Evolutionary conservation across 1,140 invertebrate species (phyloP).

Genomic region (Atta colombica): DNA sequence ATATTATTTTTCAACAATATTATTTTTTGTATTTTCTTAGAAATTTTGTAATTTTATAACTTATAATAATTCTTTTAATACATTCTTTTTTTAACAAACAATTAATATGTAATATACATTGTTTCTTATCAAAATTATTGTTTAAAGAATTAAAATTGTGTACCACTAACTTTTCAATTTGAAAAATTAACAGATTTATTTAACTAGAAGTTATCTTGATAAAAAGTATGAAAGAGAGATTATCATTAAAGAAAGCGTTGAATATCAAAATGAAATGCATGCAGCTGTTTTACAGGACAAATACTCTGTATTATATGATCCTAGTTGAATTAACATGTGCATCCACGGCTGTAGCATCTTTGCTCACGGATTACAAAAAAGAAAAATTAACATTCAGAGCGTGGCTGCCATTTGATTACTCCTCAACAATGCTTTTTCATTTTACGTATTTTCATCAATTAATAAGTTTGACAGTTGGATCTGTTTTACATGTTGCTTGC

Average conservation of each 20-base stretch:
- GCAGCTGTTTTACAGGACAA: constrained; percentile 27
- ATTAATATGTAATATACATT: not conserved
- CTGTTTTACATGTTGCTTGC: constrained; percentile 56
- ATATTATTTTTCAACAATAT: not conserved
- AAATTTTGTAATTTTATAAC: not conserved
- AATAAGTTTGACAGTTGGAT: constrained; percentile 20
- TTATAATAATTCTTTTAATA: not conserved
- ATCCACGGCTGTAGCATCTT: not conserved
- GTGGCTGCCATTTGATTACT: constrained; percentile 66
- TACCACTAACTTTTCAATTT: not conserved
- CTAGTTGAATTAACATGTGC: not conserved
- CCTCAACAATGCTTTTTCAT: not conserved
- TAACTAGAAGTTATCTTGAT: not conserved
- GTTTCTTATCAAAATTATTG: not conserved
- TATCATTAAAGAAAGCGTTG: not conserved
- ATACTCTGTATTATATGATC: constrained; percentile 13
- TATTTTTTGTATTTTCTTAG: not conserved
- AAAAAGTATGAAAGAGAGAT: not conserved
- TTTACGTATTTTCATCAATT: constrained; percentile 60
- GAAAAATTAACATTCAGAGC: constrained; percentile 7
- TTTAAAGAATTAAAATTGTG: not conserved
- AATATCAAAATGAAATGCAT: constrained; percentile 1
- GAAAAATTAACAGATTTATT: not conserved
- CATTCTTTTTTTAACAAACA: not conserved
- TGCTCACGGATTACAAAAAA: constrained; percentile 14